Evolutionary conservation across 1,140 invertebrate genomes (phyloP).

Genomic region (Drosophila mauritiana): DNA sequence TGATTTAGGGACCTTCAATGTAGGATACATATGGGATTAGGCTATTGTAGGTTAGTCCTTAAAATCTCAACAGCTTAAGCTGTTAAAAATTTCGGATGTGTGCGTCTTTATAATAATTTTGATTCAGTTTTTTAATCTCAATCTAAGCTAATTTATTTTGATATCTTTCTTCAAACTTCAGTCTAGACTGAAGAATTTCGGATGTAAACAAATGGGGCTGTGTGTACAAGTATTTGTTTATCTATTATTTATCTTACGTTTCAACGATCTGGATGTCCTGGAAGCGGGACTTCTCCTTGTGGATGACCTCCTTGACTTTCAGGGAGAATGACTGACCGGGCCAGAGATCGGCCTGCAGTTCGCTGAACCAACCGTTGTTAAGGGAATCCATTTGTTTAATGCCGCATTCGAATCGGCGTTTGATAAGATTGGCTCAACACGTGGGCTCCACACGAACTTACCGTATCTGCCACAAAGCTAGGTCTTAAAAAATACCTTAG

Average conservation of each 20-base stretch:
- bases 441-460: slow-evolving; percentile 39
- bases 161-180: neutral
- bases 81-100: neutral
- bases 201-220: slow-evolving; percentile 23
- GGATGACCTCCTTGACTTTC: slow-evolving; percentile 93
- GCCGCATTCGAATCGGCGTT: slow-evolving; percentile 14
- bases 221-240: slow-evolving; percentile 3
- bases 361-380: slow-evolving; percentile 95
- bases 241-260: slow-evolving; percentile 88
- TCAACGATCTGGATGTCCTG: slow-evolving; percentile 96
- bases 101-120: neutral
- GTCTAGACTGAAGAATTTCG: neutral
- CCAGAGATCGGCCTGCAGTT: slow-evolving; percentile 94
- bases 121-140: neutral
- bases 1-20: neutral
- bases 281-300: slow-evolving; percentile 93
- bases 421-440: slow-evolving; percentile 30
- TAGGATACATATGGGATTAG: neutral
- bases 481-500: slow-evolving; percentile 30
- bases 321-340: slow-evolving; percentile 96
- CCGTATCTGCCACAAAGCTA: slow-evolving; percentile 24
- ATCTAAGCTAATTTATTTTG: neutral
- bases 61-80: neutral
- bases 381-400: slow-evolving; percentile 85
- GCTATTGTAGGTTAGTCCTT: neutral